Percentiles rank a stretch among this genome's conserved stretches.
phyloP scores from a whole-genome alignment of 2,797 vertebrate genomes.

The Sebastes aleutianus region DNA sequence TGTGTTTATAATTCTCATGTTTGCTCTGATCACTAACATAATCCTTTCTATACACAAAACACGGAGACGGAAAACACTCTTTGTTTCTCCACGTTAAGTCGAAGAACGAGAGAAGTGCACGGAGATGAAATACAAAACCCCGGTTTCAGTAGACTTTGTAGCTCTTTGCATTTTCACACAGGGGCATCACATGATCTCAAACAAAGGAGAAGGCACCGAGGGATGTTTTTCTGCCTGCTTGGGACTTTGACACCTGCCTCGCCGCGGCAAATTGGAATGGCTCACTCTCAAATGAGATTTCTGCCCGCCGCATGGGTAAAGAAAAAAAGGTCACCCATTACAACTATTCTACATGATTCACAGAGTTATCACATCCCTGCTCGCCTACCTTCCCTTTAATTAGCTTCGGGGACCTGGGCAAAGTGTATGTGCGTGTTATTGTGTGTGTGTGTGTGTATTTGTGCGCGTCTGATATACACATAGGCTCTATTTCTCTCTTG shows the following conservation, averaged over 20 bases:
- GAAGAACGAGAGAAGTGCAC: constrained; percentile 23
- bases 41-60: constrained; percentile 76
- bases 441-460: constrained; percentile 3
- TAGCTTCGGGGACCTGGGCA: constrained; percentile 79
- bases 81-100: constrained; percentile 59
- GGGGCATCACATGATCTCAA: constrained; percentile 73
- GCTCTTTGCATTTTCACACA: constrained; percentile 72
- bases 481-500: constrained; percentile 35
- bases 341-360: constrained; percentile 81
- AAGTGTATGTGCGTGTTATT: constrained; percentile 46
- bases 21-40: constrained; percentile 82
- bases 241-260: constrained; percentile 84
- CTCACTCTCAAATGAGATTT: constrained; percentile 81
- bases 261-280: constrained; percentile 76
- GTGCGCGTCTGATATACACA: constrained; percentile 28
- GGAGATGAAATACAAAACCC: constrained; percentile 51
- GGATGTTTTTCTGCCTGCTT: constrained; percentile 79
- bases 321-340: constrained; percentile 79
- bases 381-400: constrained; percentile 81
- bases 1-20: constrained; percentile 83
- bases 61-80: constrained; percentile 64
- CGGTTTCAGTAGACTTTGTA: constrained; percentile 53
- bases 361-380: constrained; percentile 77
- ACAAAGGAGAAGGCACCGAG: constrained; percentile 76
- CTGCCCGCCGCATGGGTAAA: constrained; percentile 67